These are phyloP conservation scores for Prionailurus viverrinus DNA, from an alignment of 2,113 vertebrate species.

Conservation along the genomic window DNA sequence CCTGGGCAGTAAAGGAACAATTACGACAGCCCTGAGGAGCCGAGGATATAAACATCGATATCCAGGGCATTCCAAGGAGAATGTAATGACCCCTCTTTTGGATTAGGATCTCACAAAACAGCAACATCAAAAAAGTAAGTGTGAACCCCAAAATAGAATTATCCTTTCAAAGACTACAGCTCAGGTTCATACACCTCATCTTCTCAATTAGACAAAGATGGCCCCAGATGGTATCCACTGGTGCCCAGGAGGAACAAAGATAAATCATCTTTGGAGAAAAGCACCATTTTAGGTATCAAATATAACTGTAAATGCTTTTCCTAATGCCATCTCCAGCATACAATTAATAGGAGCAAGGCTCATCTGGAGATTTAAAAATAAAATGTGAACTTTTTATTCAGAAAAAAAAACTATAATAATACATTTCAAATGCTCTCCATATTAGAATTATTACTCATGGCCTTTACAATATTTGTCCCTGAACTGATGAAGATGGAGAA, in stretches of 20 bases:
- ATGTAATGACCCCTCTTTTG: neutral
- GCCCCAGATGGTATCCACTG: neutral
- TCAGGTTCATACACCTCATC: neutral
- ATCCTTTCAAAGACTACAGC: neutral
- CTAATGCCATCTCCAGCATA: neutral
- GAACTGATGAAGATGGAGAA: neutral
- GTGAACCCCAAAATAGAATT: neutral
- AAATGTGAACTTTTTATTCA: neutral
- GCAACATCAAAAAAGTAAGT: neutral
- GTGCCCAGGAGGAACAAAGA: neutral
- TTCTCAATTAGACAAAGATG: neutral
- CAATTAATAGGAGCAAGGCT: neutral
- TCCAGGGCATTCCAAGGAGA: neutral
- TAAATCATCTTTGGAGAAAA: neutral
- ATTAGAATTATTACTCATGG: neutral
- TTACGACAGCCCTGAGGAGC: neutral
- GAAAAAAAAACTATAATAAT: neutral
- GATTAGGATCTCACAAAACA: neutral
- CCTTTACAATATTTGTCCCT: neutral
- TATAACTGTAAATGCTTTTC: neutral
- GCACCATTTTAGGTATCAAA: neutral
- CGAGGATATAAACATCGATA: neutral
- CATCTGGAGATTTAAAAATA: neutral
- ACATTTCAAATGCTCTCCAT: neutral
- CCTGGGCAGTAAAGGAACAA: fast-evolving